These are phyloP conservation scores for Watsonalla cultraria DNA, from an alignment of 2,888 invertebrate species.

Conservation along the genomic window DNA sequence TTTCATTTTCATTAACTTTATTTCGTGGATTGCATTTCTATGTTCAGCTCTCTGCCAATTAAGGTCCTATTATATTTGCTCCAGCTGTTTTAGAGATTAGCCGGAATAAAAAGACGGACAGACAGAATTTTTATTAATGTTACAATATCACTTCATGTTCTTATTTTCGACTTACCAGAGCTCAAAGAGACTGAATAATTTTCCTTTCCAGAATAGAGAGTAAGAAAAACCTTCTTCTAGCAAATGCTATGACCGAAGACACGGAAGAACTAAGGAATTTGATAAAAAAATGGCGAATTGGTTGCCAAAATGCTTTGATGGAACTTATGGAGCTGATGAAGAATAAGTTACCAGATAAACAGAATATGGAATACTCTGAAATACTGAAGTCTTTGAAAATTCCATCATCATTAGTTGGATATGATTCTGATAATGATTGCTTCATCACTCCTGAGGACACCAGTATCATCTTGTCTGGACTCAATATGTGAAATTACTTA, in stretches of 20 bases:
- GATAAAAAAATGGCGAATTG: slow-evolving; percentile 75
- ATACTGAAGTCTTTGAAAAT: slow-evolving; percentile 71
- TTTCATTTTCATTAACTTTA: no score
- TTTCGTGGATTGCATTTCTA: no score
- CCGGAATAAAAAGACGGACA: no score
- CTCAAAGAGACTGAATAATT: no score
- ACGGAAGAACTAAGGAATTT: slow-evolving; percentile 64
- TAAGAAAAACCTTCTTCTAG: slow-evolving; percentile 60
- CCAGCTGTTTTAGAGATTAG: no score
- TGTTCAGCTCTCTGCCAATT: no score
- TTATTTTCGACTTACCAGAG: no score
- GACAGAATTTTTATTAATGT: no score
- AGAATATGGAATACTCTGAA: slow-evolving; percentile 64
- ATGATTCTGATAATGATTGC: slow-evolving; percentile 70
- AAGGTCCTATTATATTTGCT: no score
- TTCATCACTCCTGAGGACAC: slow-evolving; percentile 62
- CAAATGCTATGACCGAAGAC: slow-evolving; percentile 57
- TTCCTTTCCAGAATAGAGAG: slow-evolving; percentile 40
- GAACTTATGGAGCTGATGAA: slow-evolving; percentile 69
- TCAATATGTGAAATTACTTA: slow-evolving; percentile 18
- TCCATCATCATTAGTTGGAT: slow-evolving; percentile 64
- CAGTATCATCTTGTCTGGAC: slow-evolving; percentile 35
- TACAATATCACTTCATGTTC: no score
- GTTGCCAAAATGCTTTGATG: slow-evolving; percentile 72
- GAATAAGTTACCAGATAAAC: slow-evolving; percentile 54